Percentiles rank a stretch among this genome's conserved stretches.
phyloP scores from a whole-genome alignment of 2,888 invertebrate genomes.

The Lysandra bellargus region DNA sequence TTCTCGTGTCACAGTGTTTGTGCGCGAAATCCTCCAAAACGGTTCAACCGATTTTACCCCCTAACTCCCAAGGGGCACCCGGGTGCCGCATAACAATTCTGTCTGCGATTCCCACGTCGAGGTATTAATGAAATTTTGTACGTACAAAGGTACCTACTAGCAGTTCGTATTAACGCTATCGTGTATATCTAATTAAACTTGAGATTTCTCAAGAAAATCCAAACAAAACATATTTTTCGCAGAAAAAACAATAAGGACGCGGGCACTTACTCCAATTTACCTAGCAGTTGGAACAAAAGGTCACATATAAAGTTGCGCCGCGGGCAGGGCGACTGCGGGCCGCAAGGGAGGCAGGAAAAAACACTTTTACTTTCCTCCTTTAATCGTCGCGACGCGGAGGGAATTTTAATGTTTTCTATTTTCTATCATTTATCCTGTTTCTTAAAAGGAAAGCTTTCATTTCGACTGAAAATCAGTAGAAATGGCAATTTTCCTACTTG shows the following conservation, averaged over 20 bases:
- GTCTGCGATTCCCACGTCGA: no score
- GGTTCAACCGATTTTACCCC: no score
- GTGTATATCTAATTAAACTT: background rate
- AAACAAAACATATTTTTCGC: constrained; percentile 17
- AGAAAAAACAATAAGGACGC: background rate
- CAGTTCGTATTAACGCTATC: no score
- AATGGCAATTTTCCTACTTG: background rate
- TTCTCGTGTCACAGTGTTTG: no score
- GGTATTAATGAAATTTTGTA: no score
- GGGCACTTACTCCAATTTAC: constrained; percentile 26
- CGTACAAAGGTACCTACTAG: no score
- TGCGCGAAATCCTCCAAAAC: no score
- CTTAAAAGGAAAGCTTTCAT: background rate
- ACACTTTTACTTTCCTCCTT: constrained; percentile 20
- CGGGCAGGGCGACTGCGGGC: background rate
- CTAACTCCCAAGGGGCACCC: no score
- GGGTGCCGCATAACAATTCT: no score
- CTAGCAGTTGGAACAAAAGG: constrained; percentile 17
- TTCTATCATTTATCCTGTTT: background rate
- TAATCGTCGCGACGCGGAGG: background rate
- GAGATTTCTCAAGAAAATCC: background rate
- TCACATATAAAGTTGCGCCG: constrained; percentile 23
- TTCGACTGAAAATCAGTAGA: background rate
- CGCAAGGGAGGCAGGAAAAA: background rate
- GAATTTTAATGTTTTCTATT: background rate